Conservation (phyloP, 2,797 vertebrate species). For the Schizopygopsis pylzovi region DNA sequence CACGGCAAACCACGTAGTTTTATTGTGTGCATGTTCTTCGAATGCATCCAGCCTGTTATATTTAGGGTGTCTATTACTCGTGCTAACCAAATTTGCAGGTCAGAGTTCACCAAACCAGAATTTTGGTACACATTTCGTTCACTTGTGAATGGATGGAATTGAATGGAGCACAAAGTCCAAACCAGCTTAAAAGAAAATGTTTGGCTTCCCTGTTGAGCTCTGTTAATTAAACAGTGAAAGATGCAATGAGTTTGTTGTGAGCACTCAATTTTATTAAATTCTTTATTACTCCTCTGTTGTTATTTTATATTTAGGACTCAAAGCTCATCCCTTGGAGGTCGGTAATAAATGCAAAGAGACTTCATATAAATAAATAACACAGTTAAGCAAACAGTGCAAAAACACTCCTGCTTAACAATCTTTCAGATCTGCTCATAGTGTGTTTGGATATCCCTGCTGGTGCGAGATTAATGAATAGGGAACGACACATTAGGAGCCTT, state of each 20-base stretch:
- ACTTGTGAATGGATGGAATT: background rate
- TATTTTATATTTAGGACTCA: slow-evolving; percentile 23
- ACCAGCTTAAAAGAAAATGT: slow-evolving; percentile 64
- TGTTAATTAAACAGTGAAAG: slow-evolving; percentile 73
- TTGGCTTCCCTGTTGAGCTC: slow-evolving; percentile 5
- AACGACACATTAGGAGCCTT: slow-evolving; percentile 25
- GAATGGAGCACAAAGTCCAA: background rate
- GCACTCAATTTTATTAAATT: slow-evolving; percentile 34
- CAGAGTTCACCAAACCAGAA: background rate
- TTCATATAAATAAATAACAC: slow-evolving; percentile 53
- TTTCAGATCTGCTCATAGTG: slow-evolving; percentile 28
- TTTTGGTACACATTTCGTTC: background rate
- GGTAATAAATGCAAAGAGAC: slow-evolving; percentile 38
- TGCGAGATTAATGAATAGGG: slow-evolving; percentile 45
- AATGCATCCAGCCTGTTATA: background rate
- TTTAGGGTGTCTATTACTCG: background rate
- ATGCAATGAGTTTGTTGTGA: slow-evolving; percentile 23
- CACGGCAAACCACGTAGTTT: no score
- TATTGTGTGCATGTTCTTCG: no score
- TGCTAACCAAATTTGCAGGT: background rate
- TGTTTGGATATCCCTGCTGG: slow-evolving; percentile 52
- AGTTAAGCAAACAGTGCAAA: slow-evolving; percentile 54
- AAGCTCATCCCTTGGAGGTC: slow-evolving; percentile 47
- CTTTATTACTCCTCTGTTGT: slow-evolving; percentile 47
- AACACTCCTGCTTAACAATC: background rate